Conservation (phyloP, 2,113 vertebrate genomes). For the Crotalus horridus region DNA sequence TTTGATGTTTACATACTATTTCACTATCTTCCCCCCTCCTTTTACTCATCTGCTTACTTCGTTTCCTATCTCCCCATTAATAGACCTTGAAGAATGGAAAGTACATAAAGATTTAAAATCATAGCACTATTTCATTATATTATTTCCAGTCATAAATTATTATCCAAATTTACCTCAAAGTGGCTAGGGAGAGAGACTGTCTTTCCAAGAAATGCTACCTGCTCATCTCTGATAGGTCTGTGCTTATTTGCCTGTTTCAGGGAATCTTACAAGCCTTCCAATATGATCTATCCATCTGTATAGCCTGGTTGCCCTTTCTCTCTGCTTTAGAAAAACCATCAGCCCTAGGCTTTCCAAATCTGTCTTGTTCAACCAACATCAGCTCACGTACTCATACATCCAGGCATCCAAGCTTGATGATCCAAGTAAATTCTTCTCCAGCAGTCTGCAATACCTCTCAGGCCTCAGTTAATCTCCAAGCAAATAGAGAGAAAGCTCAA, state of each 20-base stretch:
- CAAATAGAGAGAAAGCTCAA: neutral
- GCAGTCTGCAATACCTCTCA: neutral
- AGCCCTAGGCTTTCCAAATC: neutral
- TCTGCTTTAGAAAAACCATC: neutral
- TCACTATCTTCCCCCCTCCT: neutral
- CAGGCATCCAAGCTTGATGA: neutral
- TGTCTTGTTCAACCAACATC: neutral
- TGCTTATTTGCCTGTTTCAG: neutral
- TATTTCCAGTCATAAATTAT: neutral
- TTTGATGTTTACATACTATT: neutral
- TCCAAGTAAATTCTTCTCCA: neutral
- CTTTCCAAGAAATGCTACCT: neutral
- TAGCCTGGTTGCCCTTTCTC: neutral
- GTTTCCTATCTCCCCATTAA: neutral
- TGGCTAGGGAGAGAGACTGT: neutral
- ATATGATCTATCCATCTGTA: neutral
- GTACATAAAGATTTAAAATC: neutral
- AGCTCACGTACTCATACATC: neutral
- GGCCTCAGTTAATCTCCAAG: neutral
- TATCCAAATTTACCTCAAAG: neutral
- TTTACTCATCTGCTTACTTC: neutral
- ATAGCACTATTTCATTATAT: neutral
- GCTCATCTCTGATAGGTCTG: neutral
- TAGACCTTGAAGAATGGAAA: neutral
- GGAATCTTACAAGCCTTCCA: neutral